Percentiles rank a stretch among this genome's conserved stretches.
These are phyloP conservation scores for Macaca mulatta DNA, from an alignment of 2,113 vertebrate genomes.

Conservation along the genomic window DNA sequence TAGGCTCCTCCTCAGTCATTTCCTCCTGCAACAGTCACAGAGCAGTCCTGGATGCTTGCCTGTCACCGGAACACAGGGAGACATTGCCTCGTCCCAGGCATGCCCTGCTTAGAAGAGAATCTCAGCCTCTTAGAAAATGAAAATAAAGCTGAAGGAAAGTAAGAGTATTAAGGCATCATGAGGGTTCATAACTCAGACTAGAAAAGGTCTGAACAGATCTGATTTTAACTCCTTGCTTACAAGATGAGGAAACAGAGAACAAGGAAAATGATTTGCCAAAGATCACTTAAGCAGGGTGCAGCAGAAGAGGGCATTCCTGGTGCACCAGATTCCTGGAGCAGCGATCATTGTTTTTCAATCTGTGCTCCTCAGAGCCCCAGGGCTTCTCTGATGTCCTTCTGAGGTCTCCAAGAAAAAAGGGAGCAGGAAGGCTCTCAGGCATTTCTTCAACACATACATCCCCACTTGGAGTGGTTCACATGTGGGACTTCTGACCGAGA, in stretches of 20 bases:
- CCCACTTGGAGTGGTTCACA: background rate
- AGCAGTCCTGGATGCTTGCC: fast-evolving
- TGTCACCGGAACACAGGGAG: background rate
- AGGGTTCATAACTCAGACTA: background rate
- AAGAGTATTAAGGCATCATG: background rate
- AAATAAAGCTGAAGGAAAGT: background rate
- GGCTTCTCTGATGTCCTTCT: background rate
- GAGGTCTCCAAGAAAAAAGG: background rate
- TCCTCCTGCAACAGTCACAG: background rate
- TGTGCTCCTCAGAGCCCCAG: background rate
- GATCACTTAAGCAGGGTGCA: background rate
- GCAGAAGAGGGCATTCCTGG: background rate
- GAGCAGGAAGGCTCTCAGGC: background rate
- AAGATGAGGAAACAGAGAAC: background rate
- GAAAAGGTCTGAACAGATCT: background rate
- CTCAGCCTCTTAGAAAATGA: background rate
- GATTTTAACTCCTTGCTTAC: background rate
- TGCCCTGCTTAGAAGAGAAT: background rate
- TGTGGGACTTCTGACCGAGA: background rate
- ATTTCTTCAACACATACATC: background rate
- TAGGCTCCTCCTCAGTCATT: background rate
- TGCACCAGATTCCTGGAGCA: background rate
- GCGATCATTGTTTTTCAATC: background rate
- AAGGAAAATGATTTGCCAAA: background rate
- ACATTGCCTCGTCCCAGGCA: fast-evolving